Evolutionary conservation across 2,888 invertebrate species (phyloP).

Genomic region (Ellobium chinense): DNA sequence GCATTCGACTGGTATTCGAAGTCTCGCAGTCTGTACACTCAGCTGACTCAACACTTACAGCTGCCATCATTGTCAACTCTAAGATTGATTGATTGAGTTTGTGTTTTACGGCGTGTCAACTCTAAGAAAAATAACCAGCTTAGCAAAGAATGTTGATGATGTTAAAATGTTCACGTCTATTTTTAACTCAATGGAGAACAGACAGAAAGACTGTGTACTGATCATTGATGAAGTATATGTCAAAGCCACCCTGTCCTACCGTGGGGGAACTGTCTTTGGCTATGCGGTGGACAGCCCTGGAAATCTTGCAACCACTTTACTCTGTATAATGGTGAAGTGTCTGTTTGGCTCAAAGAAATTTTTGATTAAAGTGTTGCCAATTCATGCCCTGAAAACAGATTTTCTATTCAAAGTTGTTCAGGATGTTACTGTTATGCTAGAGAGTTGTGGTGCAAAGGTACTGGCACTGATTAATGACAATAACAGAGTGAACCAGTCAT

Average conservation of each 20-base stretch:
- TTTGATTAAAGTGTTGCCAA: constrained; percentile 5
- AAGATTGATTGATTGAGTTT: too few relatives aligned
- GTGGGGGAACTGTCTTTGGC: constrained; percentile 13
- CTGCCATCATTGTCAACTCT: constrained; percentile 13
- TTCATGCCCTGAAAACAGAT: neutral
- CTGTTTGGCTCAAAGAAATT: neutral
- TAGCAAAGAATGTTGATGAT: constrained; percentile 14
- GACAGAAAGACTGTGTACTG: neutral
- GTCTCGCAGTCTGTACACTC: neutral
- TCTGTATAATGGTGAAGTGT: constrained; percentile 5
- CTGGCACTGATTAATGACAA: neutral
- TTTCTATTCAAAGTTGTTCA: neutral
- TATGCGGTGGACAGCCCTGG: neutral
- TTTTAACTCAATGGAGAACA: neutral
- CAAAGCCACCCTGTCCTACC: too few relatives aligned
- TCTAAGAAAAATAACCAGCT: constrained; percentile 16
- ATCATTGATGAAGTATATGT: too few relatives aligned
- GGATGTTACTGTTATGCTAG: neutral
- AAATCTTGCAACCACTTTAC: neutral
- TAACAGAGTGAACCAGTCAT: constrained; percentile 1
- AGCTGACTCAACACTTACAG: neutral
- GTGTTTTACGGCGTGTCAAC: too few relatives aligned
- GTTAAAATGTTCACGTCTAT: neutral
- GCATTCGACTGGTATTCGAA: constrained; percentile 3
- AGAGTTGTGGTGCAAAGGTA: constrained; percentile 1